Evolutionary conservation across 2,797 vertebrate species (phyloP).

Genomic region (Varecia variegata): DNA sequence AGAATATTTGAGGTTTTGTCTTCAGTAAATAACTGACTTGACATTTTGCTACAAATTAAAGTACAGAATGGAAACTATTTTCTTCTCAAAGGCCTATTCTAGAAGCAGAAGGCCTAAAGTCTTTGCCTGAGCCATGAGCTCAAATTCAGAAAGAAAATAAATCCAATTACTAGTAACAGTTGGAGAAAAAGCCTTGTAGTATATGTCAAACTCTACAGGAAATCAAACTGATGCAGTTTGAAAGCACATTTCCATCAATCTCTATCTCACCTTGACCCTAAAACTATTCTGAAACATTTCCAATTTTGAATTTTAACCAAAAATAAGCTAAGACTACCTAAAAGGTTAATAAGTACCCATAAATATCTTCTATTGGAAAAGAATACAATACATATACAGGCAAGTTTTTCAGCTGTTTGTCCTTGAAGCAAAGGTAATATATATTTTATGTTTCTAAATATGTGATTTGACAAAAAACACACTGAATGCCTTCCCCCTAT

Average conservation of each 20-base stretch:
- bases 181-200: background rate
- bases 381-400: slow-evolving; percentile 32
- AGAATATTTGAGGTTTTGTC: background rate
- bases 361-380: slow-evolving; percentile 27
- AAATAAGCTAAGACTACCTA: background rate
- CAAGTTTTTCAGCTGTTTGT: slow-evolving; percentile 33
- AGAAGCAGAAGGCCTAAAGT: background rate
- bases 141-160: slow-evolving; percentile 51
- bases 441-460: slow-evolving; percentile 57
- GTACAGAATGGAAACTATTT: background rate
- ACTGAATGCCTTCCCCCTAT: background rate
- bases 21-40: background rate
- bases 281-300: slow-evolving; percentile 26
- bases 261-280: background rate
- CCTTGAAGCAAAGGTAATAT: slow-evolving; percentile 49
- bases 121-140: background rate
- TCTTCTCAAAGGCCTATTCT: background rate
- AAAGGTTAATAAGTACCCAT: background rate
- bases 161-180: slow-evolving; percentile 22
- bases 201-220: background rate
- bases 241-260: slow-evolving; percentile 14
- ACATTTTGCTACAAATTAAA: slow-evolving; percentile 48
- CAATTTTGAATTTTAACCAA: slow-evolving; percentile 37
- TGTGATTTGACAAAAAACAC: background rate
- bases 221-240: background rate